Base-by-base conservation (phyloP, 2,113 vertebrate genomes). In the Cochlearius cochlearius region DNA sequence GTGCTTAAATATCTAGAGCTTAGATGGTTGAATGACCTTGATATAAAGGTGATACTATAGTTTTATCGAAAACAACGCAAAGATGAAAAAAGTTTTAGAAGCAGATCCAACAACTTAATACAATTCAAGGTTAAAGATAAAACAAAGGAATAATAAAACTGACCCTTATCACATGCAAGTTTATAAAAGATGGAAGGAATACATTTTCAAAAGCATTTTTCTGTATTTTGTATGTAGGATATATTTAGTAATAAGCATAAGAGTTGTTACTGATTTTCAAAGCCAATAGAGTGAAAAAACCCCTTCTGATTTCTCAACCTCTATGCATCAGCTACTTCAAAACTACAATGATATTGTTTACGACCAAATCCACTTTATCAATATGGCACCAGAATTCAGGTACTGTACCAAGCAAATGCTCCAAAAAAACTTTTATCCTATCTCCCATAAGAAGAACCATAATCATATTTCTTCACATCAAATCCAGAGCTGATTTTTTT, bases 111-210 rank as follows among this genome's bases (percentile, higher is more conserved):
- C 71, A 73, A 68, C 76, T 95, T 86, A 81, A 79, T 56, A 39
- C 36, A 88, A 74, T 55, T 84, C 72, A 95, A 96, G 84, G 90
- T 85, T 87, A 96, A 91, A 92, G 88, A 95, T 85, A 95, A 96
- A 93, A 47, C 3, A 60, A 88, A 76, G 21, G 2, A 79, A 90
- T 67, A 87, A 71, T 41, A 94, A 88, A 85, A 66, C 9, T 36
- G 32, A 67, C 52, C 74, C 36, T 81, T 86, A 87, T 30, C 67
- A 76, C 7, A 19, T 5, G 1, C 26, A 74, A 60, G 29, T 47
- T 90, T 45, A 32, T 50, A 79, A 93, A 71, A 81, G 71, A 75
- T 6, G 10, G 29, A 81, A 86, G 47, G 34, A 58, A 64, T 34
- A 43, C 0, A 1, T 0, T 52, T 58, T 15, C 55, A 68, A 50